Conservation (phyloP, 37 sponge, comb jelly and placozoan genomes). For the Haliclona indistincta region DNA sequence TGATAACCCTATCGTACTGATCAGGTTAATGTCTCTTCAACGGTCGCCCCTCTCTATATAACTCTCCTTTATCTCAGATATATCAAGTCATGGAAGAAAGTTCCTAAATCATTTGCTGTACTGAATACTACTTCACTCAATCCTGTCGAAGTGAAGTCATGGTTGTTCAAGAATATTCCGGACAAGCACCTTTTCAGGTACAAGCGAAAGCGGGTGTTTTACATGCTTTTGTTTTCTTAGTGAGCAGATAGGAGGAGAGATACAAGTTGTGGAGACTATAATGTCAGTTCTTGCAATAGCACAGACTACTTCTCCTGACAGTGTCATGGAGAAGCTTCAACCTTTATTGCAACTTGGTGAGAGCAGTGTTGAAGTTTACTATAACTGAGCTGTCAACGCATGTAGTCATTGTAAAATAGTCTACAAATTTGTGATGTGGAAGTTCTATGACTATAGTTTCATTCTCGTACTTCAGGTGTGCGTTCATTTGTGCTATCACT, state of each 20-base stretch:
- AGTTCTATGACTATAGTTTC: not conserved
- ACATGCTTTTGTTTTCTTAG: not conserved
- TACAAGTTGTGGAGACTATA: slow-evolving; percentile 45
- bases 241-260: slow-evolving; percentile 45
- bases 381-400: not conserved
- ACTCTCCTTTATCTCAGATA: not conserved
- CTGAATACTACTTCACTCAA: slow-evolving; percentile 17
- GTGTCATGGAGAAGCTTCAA: slow-evolving; percentile 12
- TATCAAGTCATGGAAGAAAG: slow-evolving; percentile 60
- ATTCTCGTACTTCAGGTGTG: slow-evolving; percentile 13
- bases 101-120: slow-evolving; percentile 33
- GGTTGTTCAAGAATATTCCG: slow-evolving; percentile 70
- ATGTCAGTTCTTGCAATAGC: slow-evolving; percentile 1
- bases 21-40: too few relatives aligned
- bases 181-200: slow-evolving; percentile 47
- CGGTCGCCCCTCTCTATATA: too few relatives aligned
- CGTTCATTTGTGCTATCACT: slow-evolving; percentile 49
- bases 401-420: not conserved
- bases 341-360: slow-evolving; percentile 35
- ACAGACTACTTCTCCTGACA: slow-evolving; percentile 29
- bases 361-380: not conserved
- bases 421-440: not conserved
- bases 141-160: slow-evolving; percentile 28
- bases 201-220: not conserved
- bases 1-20: too few relatives aligned